phyloP scores from a whole-genome alignment of 1,140 invertebrate species.

The Xylocopa sonorina region DNA sequence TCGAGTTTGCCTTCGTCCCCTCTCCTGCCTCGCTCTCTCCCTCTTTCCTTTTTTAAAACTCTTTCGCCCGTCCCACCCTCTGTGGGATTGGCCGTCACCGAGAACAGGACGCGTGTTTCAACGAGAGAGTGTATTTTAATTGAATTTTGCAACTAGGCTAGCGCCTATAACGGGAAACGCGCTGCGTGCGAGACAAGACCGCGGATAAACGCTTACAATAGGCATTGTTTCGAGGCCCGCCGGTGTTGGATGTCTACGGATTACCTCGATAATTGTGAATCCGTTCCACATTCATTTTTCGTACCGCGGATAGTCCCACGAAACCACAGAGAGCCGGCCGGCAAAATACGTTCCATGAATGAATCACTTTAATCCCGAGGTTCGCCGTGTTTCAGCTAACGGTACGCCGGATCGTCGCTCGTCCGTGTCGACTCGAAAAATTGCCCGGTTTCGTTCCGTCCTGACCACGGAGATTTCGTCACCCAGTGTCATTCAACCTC shows the following conservation, averaged over 20 bases:
- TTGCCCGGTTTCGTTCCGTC: background rate
- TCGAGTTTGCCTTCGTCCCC: slow-evolving; percentile 11
- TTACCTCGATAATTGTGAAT: slow-evolving; percentile 51
- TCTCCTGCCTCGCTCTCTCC: background rate
- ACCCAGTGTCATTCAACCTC: background rate
- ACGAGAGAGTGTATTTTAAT: slow-evolving; percentile 76
- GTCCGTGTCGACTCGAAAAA: background rate
- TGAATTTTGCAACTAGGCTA: slow-evolving; percentile 80
- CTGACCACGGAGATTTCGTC: background rate
- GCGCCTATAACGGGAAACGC: slow-evolving; percentile 74
- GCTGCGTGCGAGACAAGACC: slow-evolving; percentile 62
- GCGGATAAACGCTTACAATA: slow-evolving; percentile 70
- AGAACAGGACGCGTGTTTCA: slow-evolving; percentile 26
- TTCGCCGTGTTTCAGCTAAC: slow-evolving; percentile 5
- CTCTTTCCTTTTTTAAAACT: background rate
- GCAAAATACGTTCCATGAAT: background rate
- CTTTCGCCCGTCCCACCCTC: background rate
- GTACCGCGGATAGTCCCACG: slow-evolving; percentile 17
- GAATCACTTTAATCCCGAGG: background rate
- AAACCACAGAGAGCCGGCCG: background rate
- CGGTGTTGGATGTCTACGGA: slow-evolving; percentile 8
- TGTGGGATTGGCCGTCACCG: slow-evolving; percentile 12
- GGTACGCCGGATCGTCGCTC: background rate
- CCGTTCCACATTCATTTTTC: slow-evolving; percentile 30
- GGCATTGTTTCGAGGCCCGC: slow-evolving; percentile 69